A percentile compares a stretch with the other conserved stretches of the same genome.
These are phyloP conservation scores for Corydoras maculifer DNA, from an alignment of 2,113 vertebrate genomes.

Conservation along the genomic window DNA sequence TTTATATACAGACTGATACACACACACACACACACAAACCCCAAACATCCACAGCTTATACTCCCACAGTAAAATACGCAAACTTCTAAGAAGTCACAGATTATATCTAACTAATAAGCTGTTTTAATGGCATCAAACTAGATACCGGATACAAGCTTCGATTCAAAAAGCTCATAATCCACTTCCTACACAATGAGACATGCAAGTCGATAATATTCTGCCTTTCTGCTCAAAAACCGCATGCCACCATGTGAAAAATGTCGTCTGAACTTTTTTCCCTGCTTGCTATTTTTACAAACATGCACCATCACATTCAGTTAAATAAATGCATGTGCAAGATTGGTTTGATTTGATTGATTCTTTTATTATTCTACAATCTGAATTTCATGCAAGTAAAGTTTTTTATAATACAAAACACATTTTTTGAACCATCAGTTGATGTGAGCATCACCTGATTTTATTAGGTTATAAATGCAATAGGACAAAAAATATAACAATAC, in stretches of 20 bases:
- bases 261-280: background rate
- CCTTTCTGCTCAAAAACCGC: background rate
- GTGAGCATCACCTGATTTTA: no score
- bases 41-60: constrained; percentile 8
- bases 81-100: constrained; percentile 20
- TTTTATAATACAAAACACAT: no score
- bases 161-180: background rate
- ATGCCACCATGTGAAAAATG: background rate
- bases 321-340: no score
- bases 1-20: constrained; percentile 16
- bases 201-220: background rate
- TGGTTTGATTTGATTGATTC: no score
- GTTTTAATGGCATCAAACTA: constrained; percentile 1
- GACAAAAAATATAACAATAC: no score
- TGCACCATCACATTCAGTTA: no score
- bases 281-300: background rate
- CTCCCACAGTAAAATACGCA: background rate
- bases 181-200: background rate
- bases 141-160: background rate
- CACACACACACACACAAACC: background rate
- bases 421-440: no score
- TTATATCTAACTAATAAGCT: background rate
- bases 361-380: no score
- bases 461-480: no score
- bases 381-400: no score